Percentiles rank a stretch among this genome's conserved stretches.
Conservation (phyloP, 1,140 invertebrate genomes). For the Prorops nasuta region DNA sequence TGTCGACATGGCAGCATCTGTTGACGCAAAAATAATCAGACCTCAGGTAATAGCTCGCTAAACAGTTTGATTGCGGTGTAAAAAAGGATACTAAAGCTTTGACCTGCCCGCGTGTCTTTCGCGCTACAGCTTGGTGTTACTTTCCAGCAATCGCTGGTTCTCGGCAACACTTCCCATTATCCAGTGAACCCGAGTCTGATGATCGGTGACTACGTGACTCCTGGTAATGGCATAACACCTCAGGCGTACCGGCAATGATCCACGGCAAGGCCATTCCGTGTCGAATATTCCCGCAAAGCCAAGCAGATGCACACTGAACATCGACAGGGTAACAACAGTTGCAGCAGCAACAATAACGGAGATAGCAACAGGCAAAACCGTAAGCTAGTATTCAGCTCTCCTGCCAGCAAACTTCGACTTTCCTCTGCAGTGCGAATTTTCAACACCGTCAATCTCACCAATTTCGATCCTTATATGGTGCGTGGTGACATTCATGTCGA, state of each 20-base stretch:
- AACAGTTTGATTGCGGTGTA: slow-evolving; percentile 1
- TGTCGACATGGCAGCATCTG: no score
- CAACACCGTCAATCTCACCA: slow-evolving; percentile 25
- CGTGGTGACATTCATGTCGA: slow-evolving; percentile 12
- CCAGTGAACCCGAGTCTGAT: slow-evolving; percentile 75
- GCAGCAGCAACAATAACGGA: slow-evolving; percentile 14
- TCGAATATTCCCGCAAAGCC: slow-evolving; percentile 29
- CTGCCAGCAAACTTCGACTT: slow-evolving; percentile 39
- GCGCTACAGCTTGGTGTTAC: slow-evolving; percentile 56
- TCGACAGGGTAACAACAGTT: slow-evolving; percentile 1
- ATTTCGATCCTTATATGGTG: slow-evolving; percentile 14
- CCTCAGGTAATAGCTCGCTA: slow-evolving; percentile 5
- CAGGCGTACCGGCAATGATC: slow-evolving; percentile 57
- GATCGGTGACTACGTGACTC: slow-evolving; percentile 76
- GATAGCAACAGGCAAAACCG: slow-evolving; percentile 37
- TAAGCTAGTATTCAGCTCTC: slow-evolving; percentile 39
- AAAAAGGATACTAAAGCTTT: slow-evolving; percentile 48
- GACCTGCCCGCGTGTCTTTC: slow-evolving; percentile 49
- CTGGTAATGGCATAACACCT: slow-evolving; percentile 57
- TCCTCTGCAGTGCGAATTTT: slow-evolving; percentile 38
- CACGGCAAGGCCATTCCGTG: slow-evolving; percentile 34
- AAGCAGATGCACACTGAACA: slow-evolving; percentile 29
- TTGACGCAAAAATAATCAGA: no score
- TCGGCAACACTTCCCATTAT: slow-evolving; percentile 64
- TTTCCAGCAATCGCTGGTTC: slow-evolving; percentile 62